Conservation (phyloP, 1,140 invertebrate genomes). For the Neotoxoptera formosana region DNA sequence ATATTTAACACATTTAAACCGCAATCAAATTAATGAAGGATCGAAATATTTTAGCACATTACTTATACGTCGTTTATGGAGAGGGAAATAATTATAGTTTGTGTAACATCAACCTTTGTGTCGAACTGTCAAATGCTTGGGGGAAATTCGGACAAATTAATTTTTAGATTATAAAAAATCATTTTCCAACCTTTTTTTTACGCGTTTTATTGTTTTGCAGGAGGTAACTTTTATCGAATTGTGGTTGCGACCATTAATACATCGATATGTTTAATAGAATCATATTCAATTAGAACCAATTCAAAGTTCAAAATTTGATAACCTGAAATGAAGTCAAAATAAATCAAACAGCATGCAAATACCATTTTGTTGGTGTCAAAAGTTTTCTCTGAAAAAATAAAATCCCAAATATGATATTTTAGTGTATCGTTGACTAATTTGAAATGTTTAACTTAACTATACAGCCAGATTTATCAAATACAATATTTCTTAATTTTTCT, state of each 20-base stretch:
- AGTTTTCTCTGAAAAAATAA: neutral
- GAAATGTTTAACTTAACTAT: neutral
- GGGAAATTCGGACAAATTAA: neutral
- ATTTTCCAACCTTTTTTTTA: neutral
- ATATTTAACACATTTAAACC: neutral
- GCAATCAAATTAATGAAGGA: constrained; percentile 10
- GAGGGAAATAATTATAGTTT: neutral
- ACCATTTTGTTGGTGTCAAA: neutral
- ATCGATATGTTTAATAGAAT: neutral
- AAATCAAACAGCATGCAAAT: neutral
- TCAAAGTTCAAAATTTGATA: neutral
- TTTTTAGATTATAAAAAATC: neutral
- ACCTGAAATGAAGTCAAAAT: neutral
- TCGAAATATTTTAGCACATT: neutral
- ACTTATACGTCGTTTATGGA: neutral
- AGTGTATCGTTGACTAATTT: neutral
- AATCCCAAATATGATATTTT: neutral
- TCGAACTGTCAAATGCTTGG: neutral
- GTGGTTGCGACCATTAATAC: neutral
- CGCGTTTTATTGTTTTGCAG: neutral
- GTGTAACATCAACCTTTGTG: neutral
- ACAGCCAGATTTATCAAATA: neutral
- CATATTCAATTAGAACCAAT: no score
- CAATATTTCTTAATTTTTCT: neutral
- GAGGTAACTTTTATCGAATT: neutral